These are phyloP conservation scores for Xiphophorus hellerii DNA, from an alignment of 2,113 vertebrate genomes.

Conservation along the genomic window DNA sequence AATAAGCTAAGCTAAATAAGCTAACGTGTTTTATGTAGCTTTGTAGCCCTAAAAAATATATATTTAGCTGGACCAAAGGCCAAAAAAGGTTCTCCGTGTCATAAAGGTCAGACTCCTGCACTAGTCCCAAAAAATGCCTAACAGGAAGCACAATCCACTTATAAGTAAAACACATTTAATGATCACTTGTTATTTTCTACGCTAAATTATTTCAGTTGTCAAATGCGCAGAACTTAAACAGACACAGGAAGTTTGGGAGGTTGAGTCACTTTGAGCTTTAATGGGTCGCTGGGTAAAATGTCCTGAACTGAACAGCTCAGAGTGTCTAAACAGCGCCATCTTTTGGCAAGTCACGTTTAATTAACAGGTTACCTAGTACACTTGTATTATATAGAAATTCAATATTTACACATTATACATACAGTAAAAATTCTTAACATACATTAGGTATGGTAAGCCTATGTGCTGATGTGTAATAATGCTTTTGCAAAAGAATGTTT, in stretches of 20 bases:
- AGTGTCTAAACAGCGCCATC: slow-evolving; percentile 60
- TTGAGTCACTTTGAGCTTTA: slow-evolving; percentile 62
- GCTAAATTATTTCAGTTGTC: background rate
- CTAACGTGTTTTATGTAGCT: too few relatives aligned
- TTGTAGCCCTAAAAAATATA: too few relatives aligned
- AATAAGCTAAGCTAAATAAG: too few relatives aligned
- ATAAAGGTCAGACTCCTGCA: too few relatives aligned
- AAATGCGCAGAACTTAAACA: slow-evolving; percentile 1
- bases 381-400: slow-evolving; percentile 63
- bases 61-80: too few relatives aligned
- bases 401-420: slow-evolving; percentile 69
- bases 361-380: slow-evolving; percentile 59
- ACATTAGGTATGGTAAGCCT: slow-evolving; percentile 49
- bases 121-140: too few relatives aligned
- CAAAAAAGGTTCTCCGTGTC: too few relatives aligned
- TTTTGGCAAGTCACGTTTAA: slow-evolving; percentile 59
- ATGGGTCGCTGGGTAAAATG: slow-evolving; percentile 49
- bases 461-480: slow-evolving; percentile 58
- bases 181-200: too few relatives aligned
- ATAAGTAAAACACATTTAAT: too few relatives aligned
- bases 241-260: background rate
- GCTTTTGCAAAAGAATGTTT: slow-evolving; percentile 55
- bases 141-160: too few relatives aligned
- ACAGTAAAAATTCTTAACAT: slow-evolving; percentile 62
- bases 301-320: slow-evolving; percentile 51